These are phyloP conservation scores for Xiphydria camelus DNA, from an alignment of 2,888 invertebrate species.

Conservation along the genomic window DNA sequence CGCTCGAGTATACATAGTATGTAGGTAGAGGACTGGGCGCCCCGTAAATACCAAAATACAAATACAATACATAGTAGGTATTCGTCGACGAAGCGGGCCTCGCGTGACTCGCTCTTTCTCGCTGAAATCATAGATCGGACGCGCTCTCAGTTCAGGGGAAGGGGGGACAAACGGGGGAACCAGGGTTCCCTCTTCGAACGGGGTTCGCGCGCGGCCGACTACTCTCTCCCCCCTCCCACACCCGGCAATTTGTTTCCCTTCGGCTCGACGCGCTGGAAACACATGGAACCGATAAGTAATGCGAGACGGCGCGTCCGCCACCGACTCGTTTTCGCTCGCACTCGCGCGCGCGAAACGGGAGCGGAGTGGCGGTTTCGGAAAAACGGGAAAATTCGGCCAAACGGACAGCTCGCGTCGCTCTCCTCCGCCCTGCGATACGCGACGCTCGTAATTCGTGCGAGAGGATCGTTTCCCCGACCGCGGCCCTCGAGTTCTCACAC, in stretches of 20 bases:
- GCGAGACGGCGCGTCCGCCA: slow-evolving; percentile 17
- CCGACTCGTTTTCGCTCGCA: no score
- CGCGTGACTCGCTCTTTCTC: no score
- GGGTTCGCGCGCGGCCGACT: slow-evolving; percentile 10
- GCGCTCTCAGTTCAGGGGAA: no score
- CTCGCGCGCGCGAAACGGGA: no score
- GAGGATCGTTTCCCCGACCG: background rate
- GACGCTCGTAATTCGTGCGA: slow-evolving; percentile 1
- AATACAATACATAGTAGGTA: no score
- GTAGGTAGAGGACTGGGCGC: no score
- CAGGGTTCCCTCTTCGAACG: slow-evolving; percentile 5
- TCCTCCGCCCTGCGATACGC: background rate
- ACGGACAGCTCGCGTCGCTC: slow-evolving; percentile 37
- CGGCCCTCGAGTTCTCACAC: slow-evolving; percentile 23
- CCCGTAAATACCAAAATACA: no score
- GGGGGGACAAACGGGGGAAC: slow-evolving; percentile 7
- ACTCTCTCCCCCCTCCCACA: slow-evolving; percentile 16
- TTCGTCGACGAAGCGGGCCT: no score
- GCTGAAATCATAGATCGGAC: no score
- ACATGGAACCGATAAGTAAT: slow-evolving; percentile 22
- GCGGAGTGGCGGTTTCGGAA: background rate
- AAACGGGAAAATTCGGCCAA: background rate
- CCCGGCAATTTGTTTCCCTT: slow-evolving; percentile 46
- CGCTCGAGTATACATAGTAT: no score
- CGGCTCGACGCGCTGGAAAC: slow-evolving; percentile 39